phyloP scores from a whole-genome alignment of 2,888 invertebrate species.

The Globia sparganii region DNA sequence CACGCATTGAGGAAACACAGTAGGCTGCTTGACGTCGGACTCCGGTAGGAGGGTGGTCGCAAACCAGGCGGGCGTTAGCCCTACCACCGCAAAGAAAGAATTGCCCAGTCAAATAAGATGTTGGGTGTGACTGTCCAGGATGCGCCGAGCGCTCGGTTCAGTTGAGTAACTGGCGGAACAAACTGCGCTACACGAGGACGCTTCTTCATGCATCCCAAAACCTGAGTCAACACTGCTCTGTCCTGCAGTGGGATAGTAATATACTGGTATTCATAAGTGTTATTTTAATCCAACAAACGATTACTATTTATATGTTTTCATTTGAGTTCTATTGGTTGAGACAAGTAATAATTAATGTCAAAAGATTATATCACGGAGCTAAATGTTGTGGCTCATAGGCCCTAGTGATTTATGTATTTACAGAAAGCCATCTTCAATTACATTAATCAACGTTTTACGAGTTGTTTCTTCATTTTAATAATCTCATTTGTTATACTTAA shows the following conservation, averaged over 20 bases:
- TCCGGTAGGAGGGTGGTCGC: too few relatives aligned
- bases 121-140: too few relatives aligned
- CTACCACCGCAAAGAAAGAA: too few relatives aligned
- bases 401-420: constrained; percentile 40
- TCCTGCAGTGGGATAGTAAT: background rate
- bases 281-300: constrained; percentile 38
- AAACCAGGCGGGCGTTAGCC: too few relatives aligned
- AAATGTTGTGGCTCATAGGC: constrained; percentile 14
- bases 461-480: constrained; percentile 16
- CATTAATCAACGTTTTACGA: constrained; percentile 48
- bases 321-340: constrained; percentile 33
- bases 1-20: too few relatives aligned
- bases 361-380: constrained; percentile 42
- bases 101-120: too few relatives aligned
- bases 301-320: constrained; percentile 42
- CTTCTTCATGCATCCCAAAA: too few relatives aligned
- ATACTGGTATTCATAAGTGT: background rate
- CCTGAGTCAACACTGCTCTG: background rate
- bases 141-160: too few relatives aligned
- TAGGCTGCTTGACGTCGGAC: too few relatives aligned
- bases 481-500: constrained; percentile 11
- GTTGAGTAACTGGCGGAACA: too few relatives aligned
- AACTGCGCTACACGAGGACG: too few relatives aligned
- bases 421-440: constrained; percentile 10
- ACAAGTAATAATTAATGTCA: constrained; percentile 44